phyloP scores from a whole-genome alignment of 2,113 vertebrate genomes.

The Acrocephalus arundinaceus region DNA sequence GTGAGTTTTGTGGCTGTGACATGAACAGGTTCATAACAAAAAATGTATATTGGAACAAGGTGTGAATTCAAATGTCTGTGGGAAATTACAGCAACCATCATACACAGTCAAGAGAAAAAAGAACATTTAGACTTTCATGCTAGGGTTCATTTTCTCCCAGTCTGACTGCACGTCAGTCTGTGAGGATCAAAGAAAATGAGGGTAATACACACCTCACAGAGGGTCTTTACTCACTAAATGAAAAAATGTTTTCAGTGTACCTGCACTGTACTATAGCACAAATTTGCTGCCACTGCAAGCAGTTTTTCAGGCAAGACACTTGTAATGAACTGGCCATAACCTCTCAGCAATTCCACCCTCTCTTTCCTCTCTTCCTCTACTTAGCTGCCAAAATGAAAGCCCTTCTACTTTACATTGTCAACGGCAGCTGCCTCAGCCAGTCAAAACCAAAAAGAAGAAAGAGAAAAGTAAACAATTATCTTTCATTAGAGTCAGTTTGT shows the following conservation, averaged over 20 bases:
- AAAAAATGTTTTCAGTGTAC: background rate
- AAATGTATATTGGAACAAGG: background rate
- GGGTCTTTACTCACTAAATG: background rate
- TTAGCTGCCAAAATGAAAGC: background rate
- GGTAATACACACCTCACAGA: background rate
- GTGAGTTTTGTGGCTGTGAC: background rate
- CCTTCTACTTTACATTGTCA: background rate
- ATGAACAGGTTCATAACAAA: background rate
- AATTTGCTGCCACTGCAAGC: background rate
- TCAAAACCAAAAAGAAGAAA: background rate
- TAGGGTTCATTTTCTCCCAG: background rate
- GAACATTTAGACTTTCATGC: background rate
- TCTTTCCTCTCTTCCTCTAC: background rate
- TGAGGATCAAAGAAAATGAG: background rate
- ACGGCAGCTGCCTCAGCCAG: background rate
- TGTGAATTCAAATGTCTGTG: background rate
- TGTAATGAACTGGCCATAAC: background rate
- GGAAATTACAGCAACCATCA: background rate
- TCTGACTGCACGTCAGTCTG: fast-evolving
- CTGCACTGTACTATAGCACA: background rate
- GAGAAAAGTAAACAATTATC: background rate
- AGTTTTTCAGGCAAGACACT: background rate
- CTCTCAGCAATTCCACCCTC: background rate
- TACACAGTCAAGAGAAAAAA: background rate
- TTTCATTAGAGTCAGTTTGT: background rate